Percentiles rank a stretch among this genome's conserved stretches.
phyloP scores from a whole-genome alignment of 2,797 vertebrate species.

The Menidia menidia region DNA sequence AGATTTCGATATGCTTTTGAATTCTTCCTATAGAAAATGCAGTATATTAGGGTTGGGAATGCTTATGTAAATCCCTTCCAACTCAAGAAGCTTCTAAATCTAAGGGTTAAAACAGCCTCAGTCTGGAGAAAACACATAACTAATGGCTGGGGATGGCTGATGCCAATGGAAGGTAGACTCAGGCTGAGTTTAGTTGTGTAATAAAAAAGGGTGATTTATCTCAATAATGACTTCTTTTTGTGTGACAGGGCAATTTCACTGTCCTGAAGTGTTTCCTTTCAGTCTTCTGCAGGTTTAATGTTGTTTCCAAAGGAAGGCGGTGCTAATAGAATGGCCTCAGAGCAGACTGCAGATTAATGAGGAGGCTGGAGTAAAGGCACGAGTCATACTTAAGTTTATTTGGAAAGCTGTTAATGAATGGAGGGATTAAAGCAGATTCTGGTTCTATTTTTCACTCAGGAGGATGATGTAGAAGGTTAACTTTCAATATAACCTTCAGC shows the following conservation, averaged over 20 bases:
- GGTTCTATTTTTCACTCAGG: conserved; percentile 36
- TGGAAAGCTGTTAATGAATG: conserved; percentile 57
- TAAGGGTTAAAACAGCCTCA: conserved; percentile 2
- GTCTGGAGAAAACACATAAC: conserved; percentile 26
- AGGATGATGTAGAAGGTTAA: conserved; percentile 37
- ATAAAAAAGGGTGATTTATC: conserved; percentile 78
- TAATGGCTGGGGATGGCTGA: conserved; percentile 58
- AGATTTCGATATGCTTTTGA: too few species aligned
- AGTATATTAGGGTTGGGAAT: too few species aligned
- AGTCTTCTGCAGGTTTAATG: conserved; percentile 37
- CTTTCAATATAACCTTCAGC: conserved; percentile 30
- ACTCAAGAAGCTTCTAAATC: not conserved
- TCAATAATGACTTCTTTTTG: conserved; percentile 82
- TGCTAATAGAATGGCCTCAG: conserved; percentile 52
- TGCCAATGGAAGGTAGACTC: conserved; percentile 58
- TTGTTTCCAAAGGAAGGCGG: conserved; percentile 60
- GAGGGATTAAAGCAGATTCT: conserved; percentile 43
- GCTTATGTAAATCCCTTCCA: too few species aligned
- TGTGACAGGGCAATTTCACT: conserved; percentile 83
- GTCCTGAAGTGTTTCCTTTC: conserved; percentile 51
- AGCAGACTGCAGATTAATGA: conserved; percentile 38
- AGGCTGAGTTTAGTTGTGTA: conserved; percentile 74
- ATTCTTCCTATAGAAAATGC: too few species aligned
- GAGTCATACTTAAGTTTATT: conserved; percentile 57
- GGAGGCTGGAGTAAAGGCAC: conserved; percentile 61